Evolutionary conservation across 1,140 invertebrate genomes (phyloP), one percentile per base, ranked within the genome.

Genomic region (Drosophila lacteicornis): DNA sequence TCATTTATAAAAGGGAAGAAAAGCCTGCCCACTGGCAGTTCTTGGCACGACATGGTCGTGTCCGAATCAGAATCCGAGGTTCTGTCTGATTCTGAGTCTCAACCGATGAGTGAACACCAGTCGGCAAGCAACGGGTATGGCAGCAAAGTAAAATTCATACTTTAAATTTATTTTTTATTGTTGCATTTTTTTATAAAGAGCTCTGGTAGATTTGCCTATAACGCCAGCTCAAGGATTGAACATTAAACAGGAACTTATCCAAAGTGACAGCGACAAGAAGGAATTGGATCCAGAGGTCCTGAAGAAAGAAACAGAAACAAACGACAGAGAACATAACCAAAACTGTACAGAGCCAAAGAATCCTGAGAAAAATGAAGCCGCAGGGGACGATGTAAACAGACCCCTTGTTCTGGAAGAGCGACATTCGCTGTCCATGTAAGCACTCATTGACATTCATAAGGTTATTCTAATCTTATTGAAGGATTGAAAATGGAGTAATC

Each of bases 351-450:
- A 51, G 3, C 15, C 38, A 12, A 43, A 43, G 19, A 36, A 36
- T 15, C 46, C 43, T 12, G 36, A 27, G 12, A 17, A 49, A 15
- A 70, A 30, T 19, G 38, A 58, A 9, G 1, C 27, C 19, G 38
- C 46, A 2, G 46, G 25, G 2, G 69, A 76, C 22, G 67, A 79
- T 4, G 40, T 53, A 45, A 68, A 50, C 1, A 71, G 75, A 61
- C 82, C 74, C 15, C 75, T 85, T 2, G 78, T 80, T 13, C 58
- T 85, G 8, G 82, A 85, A 12, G 74, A 74, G 40, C 63, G 82
- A 7, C 82, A 85, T 38, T 79, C 82, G 4, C 67, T 86, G 30
- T 86, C 83, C 3, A 60, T 87, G 83, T 86, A 36, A 36, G 27
- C 6, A 30, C 7, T 6, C 19, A 22, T 22, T 1, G 27, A 1